Conservation (phyloP, 2,797 vertebrate species). For the Dendrocincla fuliginosa region DNA sequence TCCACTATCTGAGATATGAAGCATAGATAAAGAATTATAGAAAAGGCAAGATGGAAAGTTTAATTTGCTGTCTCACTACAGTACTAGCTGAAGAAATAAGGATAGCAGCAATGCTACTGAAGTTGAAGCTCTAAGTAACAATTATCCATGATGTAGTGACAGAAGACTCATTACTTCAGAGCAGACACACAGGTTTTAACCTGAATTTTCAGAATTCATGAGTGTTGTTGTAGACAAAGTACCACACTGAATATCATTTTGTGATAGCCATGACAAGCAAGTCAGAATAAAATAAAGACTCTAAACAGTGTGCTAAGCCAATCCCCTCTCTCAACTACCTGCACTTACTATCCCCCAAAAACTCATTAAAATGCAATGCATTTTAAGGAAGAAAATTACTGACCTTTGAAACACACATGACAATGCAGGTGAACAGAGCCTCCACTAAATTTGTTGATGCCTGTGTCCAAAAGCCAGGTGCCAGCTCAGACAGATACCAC, state of each 20-base stretch:
- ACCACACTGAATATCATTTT: not conserved
- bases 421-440: not conserved
- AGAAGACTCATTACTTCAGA: not conserved
- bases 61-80: not conserved
- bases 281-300: not conserved
- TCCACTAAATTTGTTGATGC: not conserved
- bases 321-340: not conserved
- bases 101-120: not conserved
- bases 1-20: not conserved
- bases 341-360: not conserved
- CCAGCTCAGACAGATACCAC: not conserved
- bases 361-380: not conserved
- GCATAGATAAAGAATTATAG: not conserved
- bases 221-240: not conserved
- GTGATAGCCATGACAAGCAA: not conserved
- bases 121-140: not conserved
- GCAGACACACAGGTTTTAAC: not conserved
- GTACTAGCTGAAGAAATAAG: not conserved
- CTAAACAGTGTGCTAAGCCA: not conserved
- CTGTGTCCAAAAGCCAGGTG: not conserved
- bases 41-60: not conserved
- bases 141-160: not conserved
- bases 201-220: not conserved
- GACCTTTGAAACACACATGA: not conserved
- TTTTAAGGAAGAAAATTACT: not conserved